Base-by-base conservation (phyloP, 2,797 vertebrate genomes). In the Otolemur crassicaudatus region DNA sequence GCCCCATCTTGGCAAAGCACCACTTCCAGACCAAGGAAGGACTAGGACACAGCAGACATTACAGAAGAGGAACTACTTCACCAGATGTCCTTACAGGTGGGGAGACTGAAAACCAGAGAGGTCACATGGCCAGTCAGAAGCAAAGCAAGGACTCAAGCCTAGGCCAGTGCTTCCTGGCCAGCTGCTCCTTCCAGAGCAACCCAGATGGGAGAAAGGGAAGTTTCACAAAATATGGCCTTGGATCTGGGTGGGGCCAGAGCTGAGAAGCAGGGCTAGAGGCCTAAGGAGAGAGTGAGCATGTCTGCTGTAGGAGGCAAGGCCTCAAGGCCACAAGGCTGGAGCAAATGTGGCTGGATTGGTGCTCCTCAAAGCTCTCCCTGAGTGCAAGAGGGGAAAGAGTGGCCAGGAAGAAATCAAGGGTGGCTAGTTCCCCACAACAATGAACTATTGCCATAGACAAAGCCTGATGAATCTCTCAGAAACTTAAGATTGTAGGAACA, bases 341-440 rank as follows among this genome's bases (percentile, higher is more conserved):
- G 25, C 23, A 2, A 5, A 43, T 0, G 2, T 3, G 27, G 31
- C 9, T 75, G 77, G 56, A 3, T 56, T 29, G 29, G 65, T 5
- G 31, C 16, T 2, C 2, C n/a, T 3, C 17, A 3, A 22, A 46
- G 58, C 34, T 1, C 61, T 31, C 31, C 34, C 25, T 23, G 25
- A 14, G 25, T 56, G 40, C 40, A 10, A 53, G n/a, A 34, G 79
- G 10, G n/a, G 4, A 14, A 6, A n/a, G n/a, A 60, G 29, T 20
- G 67, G 22, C 76, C 1, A 0, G n/a, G 23, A 23, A 69, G 67
- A 56, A 53, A n/a, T 34, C 20, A 1, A 14, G 4, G 6, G 10
- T 7, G 7, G 16, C 75, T 3, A 20, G 29, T 29, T 37, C 49
- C 60, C 70, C 58, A 43, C 19, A 7, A 3, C 7, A 60, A 27